phyloP scores from a whole-genome alignment of 2,113 vertebrate genomes.

The Cricetomys ansorgei region DNA sequence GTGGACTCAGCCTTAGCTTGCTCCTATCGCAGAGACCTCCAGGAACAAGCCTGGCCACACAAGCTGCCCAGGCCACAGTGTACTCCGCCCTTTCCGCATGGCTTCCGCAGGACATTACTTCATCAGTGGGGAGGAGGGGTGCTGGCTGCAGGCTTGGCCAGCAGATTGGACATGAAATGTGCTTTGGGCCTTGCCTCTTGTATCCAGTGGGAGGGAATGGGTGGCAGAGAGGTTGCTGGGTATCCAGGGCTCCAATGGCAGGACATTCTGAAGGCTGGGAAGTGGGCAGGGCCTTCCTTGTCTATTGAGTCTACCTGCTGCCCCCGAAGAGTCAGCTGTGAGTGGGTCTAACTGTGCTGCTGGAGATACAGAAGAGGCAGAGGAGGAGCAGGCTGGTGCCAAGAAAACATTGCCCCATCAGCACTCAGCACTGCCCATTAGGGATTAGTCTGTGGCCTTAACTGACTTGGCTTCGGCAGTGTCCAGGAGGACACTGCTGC shows the following conservation, averaged over 20 bases:
- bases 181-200: background rate
- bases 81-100: conserved; percentile 6
- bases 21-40: background rate
- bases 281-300: background rate
- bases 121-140: background rate
- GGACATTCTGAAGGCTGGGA: background rate
- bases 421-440: background rate
- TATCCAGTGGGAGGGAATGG: accelerated
- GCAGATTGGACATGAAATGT: background rate
- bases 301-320: too few relatives aligned
- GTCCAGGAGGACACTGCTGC: background rate
- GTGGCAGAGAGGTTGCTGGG: background rate
- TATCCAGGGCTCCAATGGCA: background rate
- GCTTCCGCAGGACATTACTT: conserved; percentile 57
- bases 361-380: conserved; percentile 12
- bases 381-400: background rate
- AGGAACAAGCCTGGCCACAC: conserved; percentile 7
- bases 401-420: background rate
- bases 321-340: accelerated
- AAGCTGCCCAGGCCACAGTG: background rate
- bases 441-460: background rate
- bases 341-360: background rate
- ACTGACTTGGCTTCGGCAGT: background rate
- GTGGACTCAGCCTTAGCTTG: background rate
- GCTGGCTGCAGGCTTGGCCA: background rate